phyloP scores from a whole-genome alignment of 2,888 invertebrate species.

The Harpagoxenus sublaevis region DNA sequence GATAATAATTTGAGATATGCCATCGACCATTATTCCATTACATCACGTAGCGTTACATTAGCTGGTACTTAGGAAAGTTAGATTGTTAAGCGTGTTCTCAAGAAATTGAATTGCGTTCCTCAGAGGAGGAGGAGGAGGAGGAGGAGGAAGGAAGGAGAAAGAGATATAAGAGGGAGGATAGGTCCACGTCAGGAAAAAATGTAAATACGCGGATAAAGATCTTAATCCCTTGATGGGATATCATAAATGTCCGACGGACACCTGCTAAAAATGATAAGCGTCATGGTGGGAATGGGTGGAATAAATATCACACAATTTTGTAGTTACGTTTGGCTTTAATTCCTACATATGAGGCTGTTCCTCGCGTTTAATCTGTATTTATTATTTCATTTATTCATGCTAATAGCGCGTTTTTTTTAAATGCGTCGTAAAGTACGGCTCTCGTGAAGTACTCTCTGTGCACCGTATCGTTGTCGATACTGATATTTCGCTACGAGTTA shows the following conservation, averaged over 20 bases:
- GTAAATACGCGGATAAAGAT: constrained; percentile 48
- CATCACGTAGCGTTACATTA: constrained; percentile 49
- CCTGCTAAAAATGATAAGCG: constrained; percentile 51
- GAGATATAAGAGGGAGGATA: background rate
- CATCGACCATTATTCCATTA: constrained; percentile 53
- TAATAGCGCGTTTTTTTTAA: constrained; percentile 20
- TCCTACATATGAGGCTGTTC: constrained; percentile 38
- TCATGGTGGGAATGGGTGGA: constrained; percentile 31
- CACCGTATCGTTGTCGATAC: background rate
- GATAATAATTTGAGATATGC: constrained; percentile 62
- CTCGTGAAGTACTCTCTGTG: background rate
- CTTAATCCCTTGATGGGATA: constrained; percentile 50
- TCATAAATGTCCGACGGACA: constrained; percentile 45
- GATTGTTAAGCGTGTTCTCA: constrained; percentile 48
- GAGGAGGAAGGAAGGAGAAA: background rate
- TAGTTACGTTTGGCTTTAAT: constrained; percentile 50
- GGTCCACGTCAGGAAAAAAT: constrained; percentile 32
- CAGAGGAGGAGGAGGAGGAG: no score
- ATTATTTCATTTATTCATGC: constrained; percentile 45
- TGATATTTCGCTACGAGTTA: background rate
- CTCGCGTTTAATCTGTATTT: constrained; percentile 48
- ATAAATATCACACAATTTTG: constrained; percentile 47
- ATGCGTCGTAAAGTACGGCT: constrained; percentile 16
- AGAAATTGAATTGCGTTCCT: constrained; percentile 37
- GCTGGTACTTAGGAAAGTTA: constrained; percentile 52